phyloP scores from a whole-genome alignment of 2,113 vertebrate genomes.

The Addax nasomaculatus region DNA sequence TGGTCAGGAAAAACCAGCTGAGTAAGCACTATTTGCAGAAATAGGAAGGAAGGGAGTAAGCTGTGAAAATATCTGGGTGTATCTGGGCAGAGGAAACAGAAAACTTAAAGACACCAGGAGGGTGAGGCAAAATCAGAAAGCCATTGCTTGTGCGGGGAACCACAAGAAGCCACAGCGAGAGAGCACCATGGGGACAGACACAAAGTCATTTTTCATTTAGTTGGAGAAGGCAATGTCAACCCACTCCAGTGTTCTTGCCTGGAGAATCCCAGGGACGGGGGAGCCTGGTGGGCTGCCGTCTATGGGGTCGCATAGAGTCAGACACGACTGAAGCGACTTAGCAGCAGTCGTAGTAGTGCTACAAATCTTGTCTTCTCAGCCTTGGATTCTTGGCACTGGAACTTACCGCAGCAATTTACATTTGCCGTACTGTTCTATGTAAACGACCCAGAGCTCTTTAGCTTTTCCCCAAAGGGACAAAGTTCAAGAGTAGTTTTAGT shows the following conservation, averaged over 20 bases:
- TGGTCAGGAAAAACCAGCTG: neutral
- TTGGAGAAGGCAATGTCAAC: too few relatives aligned
- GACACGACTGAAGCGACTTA: too few relatives aligned
- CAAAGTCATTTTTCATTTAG: neutral
- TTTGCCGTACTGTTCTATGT: neutral
- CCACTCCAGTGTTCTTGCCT: too few relatives aligned
- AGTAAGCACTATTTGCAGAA: neutral
- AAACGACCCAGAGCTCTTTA: neutral
- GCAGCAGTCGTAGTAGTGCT: neutral
- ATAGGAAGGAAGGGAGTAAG: neutral
- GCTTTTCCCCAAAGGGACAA: neutral
- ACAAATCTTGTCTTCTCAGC: neutral
- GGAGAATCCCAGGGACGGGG: too few relatives aligned
- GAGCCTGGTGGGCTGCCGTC: too few relatives aligned
- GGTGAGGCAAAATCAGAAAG: neutral
- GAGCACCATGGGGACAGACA: fast-evolving
- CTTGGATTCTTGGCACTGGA: neutral
- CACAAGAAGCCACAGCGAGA: neutral
- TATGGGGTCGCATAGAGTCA: too few relatives aligned
- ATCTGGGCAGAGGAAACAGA: neutral
- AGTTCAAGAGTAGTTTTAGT: neutral
- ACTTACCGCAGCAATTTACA: neutral
- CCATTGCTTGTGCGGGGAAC: fast-evolving
- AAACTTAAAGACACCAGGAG: neutral
- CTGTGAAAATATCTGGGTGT: neutral